Base-by-base conservation (phyloP, 2,888 invertebrate genomes). In the Tiphia femorata region DNA sequence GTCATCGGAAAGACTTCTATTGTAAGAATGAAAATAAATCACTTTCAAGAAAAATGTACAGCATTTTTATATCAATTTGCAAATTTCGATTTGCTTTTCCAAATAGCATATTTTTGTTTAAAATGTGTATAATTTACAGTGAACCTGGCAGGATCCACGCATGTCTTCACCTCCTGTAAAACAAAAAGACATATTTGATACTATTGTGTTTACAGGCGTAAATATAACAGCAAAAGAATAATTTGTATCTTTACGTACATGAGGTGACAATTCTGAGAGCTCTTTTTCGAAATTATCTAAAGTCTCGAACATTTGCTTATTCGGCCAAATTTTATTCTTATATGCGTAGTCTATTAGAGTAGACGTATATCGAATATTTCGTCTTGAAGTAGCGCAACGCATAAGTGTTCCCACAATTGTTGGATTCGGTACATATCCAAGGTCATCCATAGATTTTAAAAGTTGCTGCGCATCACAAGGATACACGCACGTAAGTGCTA, bases 391-490 rank as follows among this genome's bases (percentile, higher is more conserved):
- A 1, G 91, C 94, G 72, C 90, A 88, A 10, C 85, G 85, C 23
- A 95, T 68, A 83, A 97, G 87, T 19, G 92, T 88, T 10, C 92
- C 92, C 43, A 94, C 82, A 61, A 96, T 92, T 82, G 90, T 88
- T 47, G 88, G 85, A 78, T 95, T 96, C 35, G 91, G 84, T 72
- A 88, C 87, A 47, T 91, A 87, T 54, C 88, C 87, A 58, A 88
- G 86, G 41, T 86, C 85, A 50, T 89, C 85, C 90, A 97, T 92
- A 78, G 92, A 88, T 27, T 85, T 79, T 0, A 96, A 76, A 6
- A 97, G 85, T 66, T 88, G 85, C 43, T 86, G 81, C 3, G 91
- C 93, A 70, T 89, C 87, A 23, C 87, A 85, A 65, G 87, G 86
- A 3, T 86, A 89, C 56, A 83, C 85, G 80, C 97, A 97, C 8